Percentiles rank a stretch among this genome's conserved stretches.
phyloP scores from a whole-genome alignment of 2,113 vertebrate genomes.

The Petroica traversi region DNA sequence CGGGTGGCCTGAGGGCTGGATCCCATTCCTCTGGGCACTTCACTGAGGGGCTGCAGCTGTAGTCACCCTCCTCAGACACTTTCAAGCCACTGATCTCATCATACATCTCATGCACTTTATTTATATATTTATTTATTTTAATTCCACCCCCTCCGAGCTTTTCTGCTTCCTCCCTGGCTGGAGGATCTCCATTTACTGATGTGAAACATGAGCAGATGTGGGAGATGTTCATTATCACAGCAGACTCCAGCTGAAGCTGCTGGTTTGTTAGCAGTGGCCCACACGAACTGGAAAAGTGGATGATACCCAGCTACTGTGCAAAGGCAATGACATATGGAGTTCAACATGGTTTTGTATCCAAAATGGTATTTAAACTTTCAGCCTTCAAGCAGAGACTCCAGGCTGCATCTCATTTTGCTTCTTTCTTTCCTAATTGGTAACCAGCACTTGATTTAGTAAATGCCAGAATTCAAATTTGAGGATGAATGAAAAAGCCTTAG shows the following conservation, averaged over 20 bases:
- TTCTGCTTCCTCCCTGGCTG: rapidly evolving
- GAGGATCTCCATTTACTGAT: not conserved
- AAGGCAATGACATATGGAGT: constrained; percentile 2
- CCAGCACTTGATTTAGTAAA: constrained; percentile 65
- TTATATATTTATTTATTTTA: not conserved
- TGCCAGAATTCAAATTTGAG: constrained; percentile 32
- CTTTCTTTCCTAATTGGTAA: constrained; percentile 59
- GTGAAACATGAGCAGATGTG: not conserved
- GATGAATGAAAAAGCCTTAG: constrained; percentile 58
- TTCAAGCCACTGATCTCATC: rapidly evolving
- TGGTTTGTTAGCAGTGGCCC: not conserved
- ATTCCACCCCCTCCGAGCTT: not conserved
- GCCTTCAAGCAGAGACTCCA: constrained; percentile 20
- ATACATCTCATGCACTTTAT: not conserved
- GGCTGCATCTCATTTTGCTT: constrained; percentile 13
- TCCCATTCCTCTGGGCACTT: not conserved
- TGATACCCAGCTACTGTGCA: not conserved
- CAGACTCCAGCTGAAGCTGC: not conserved
- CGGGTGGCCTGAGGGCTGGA: rapidly evolving
- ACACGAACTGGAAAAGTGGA: not conserved
- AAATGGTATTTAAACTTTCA: constrained; percentile 58
- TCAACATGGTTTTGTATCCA: constrained; percentile 22
- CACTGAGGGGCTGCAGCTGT: not conserved
- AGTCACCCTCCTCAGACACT: rapidly evolving
- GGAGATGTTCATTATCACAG: not conserved